Percentiles rank a stretch among this genome's conserved stretches.
Conservation (phyloP, 2,113 vertebrate species). For the Carlito syrichta region DNA sequence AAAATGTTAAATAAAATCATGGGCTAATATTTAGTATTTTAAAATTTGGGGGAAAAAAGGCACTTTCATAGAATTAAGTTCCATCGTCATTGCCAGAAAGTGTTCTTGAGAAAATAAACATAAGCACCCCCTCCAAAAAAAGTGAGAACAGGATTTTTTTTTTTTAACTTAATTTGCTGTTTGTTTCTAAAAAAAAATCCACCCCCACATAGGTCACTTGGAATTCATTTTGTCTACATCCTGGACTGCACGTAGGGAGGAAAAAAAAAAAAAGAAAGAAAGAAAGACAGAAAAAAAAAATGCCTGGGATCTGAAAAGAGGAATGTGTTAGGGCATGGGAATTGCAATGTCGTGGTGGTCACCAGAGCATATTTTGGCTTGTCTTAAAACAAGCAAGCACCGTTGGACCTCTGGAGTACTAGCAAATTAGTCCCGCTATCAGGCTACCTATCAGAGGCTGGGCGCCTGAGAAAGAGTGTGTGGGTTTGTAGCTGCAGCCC, state of each 20-base stretch:
- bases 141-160: constrained; percentile 88
- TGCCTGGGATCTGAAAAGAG: constrained; percentile 92
- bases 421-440: constrained; percentile 83
- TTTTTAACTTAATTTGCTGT: constrained; percentile 67
- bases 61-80: constrained; percentile 74
- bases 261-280: constrained; percentile 44
- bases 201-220: constrained; percentile 93
- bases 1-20: neutral
- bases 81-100: constrained; percentile 80
- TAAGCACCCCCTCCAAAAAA: constrained; percentile 58
- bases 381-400: constrained; percentile 90
- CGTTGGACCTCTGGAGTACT: constrained; percentile 77
- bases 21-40: constrained; percentile 11
- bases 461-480: constrained; percentile 86
- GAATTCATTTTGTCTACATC: constrained; percentile 95
- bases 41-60: constrained; percentile 39
- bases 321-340: constrained; percentile 97
- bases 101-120: constrained; percentile 81
- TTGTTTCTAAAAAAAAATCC: constrained; percentile 88
- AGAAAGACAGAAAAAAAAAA: constrained; percentile 80
- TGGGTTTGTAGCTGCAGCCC: constrained; percentile 86
- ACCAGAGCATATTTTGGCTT: constrained; percentile 91
- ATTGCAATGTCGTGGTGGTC: constrained; percentile 90
- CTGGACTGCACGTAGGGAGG: constrained; percentile 87
- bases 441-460: constrained; percentile 83